A percentile compares a stretch with the other conserved stretches of the same genome.
Evolutionary conservation across 2,113 vertebrate species (phyloP).

Genomic region (human (Homo sapiens)): DNA sequence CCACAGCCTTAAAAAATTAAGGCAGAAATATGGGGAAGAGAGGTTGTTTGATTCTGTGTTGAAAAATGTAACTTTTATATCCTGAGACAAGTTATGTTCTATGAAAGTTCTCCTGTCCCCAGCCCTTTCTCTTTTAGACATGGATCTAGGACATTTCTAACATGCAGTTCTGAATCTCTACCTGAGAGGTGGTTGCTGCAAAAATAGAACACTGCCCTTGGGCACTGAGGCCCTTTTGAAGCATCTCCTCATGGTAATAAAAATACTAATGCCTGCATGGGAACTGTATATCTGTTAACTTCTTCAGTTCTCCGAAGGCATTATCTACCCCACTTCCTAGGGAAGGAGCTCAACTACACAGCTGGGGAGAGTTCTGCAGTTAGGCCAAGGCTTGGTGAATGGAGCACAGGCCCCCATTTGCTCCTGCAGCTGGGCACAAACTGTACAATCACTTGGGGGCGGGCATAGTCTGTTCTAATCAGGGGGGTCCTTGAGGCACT

Average conservation of each 20-base stretch:
- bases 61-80: not conserved
- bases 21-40: slow-evolving; percentile 5
- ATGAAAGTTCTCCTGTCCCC: not conserved
- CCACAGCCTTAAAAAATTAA: not conserved
- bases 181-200: not conserved
- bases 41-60: not conserved
- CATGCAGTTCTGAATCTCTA: not conserved
- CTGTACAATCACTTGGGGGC: too few relatives aligned
- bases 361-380: not conserved
- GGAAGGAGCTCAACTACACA: not conserved
- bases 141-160: not conserved
- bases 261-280: not conserved
- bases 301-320: not conserved
- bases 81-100: not conserved
- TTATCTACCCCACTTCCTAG: not conserved
- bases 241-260: not conserved
- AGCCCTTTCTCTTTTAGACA: not conserved
- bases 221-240: not conserved
- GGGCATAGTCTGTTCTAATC: not conserved
- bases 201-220: not conserved
- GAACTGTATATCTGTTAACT: not conserved
- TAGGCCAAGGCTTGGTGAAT: not conserved
- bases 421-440: not conserved
- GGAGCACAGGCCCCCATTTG: not conserved
- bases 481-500: not conserved